Conservation (phyloP, 2,113 vertebrate genomes). For the Nanorana parkeri region DNA sequence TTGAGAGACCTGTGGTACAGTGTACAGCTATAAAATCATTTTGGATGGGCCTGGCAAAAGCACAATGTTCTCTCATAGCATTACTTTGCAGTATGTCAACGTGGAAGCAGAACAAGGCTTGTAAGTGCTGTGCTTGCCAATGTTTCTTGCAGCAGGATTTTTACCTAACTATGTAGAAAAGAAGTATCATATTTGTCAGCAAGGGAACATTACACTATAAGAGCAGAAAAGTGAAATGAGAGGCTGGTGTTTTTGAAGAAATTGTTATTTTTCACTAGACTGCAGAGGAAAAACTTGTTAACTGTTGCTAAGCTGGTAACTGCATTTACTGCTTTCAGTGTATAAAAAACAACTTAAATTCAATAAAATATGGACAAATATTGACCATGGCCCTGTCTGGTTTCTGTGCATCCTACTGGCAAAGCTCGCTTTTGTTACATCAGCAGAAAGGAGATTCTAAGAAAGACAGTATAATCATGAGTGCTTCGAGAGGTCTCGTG, state of each 20-base stretch:
- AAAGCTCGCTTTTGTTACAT: no score
- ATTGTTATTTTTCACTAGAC: conserved; percentile 2
- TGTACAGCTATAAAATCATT: conserved; percentile 18
- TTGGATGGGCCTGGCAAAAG: conserved; percentile 30
- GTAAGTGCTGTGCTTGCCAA: conserved; percentile 23
- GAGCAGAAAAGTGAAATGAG: background rate
- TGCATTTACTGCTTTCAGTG: no score
- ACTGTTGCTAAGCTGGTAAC: no score
- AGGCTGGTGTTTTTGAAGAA: background rate
- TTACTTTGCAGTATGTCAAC: conserved; percentile 20
- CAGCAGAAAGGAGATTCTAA: no score
- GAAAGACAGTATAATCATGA: no score
- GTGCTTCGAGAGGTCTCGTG: no score
- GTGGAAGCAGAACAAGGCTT: conserved; percentile 35
- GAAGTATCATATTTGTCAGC: conserved; percentile 23
- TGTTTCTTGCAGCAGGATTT: conserved; percentile 12
- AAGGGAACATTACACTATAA: background rate
- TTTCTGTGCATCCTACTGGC: no score
- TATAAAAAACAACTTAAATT: no score
- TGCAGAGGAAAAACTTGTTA: no score
- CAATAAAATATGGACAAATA: no score
- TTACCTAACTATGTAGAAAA: conserved; percentile 2
- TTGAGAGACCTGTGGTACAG: conserved; percentile 11
- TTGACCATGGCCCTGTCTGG: no score
- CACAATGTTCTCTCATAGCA: conserved; percentile 27